Base-by-base conservation (phyloP, 2,797 vertebrate genomes). In the Mus caroli region DNA sequence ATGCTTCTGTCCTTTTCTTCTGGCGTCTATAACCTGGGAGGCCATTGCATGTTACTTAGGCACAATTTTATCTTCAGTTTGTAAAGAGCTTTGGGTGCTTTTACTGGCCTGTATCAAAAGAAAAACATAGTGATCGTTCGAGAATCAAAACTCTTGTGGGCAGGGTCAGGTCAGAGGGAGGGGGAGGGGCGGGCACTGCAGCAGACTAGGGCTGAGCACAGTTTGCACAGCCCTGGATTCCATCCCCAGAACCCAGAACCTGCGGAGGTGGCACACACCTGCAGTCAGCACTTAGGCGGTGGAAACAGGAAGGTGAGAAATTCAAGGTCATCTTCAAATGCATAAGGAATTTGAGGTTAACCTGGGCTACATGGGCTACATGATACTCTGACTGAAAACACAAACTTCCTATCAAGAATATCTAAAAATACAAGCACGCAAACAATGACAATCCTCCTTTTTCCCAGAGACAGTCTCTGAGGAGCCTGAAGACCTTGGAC, bases 121-220 rank as follows among this genome's bases (percentile, higher is more conserved):
- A 75, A 94, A 62, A 93, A 75, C 67, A 88, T 26, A 60, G 11
- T 91, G 94, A 64, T 80, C 77, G 80, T n/a, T 96, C 8, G 50
- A 76, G 46, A 52, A 88, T 52, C 26, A 84, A 69, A 60, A 64
- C 28, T 60, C 71, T 14, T 46, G 40, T 93, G 77, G 54, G 52
- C 37, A 78, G n/a, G 43, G 40, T n/a, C 28, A 8, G 60, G 82
- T 67, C 34, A 15, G 62, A 54, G 34, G 50, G 14, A 6, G 40
- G 40, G 58, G 34, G 52, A 0, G 56, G 7, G 6, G 46, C 13
- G 71, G 84, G 7, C 24, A 14, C 22, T 37, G 22, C 24, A 37
- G 43, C 24, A 5, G 22, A 34, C 22, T 76, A 11, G 1, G 34
- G 5, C 15, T 60, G 26, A 17, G 26, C 37, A 31, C n/a, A 56